Evolutionary conservation across 1,140 invertebrate genomes (phyloP), one percentile per base, ranked within the genome.

Genomic region (Luehdorfia chinensis): DNA sequence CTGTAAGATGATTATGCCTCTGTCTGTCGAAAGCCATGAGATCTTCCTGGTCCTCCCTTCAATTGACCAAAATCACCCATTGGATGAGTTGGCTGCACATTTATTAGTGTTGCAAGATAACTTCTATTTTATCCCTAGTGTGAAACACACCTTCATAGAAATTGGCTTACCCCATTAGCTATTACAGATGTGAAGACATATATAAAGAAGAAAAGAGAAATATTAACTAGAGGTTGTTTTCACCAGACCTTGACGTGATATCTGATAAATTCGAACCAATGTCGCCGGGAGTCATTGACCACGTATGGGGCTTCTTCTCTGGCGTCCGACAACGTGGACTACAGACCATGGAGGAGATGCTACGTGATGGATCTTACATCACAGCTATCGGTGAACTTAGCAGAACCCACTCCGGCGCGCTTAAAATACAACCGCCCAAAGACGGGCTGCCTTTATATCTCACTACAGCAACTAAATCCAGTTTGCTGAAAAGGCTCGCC

Each of bases 291-390:
- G 87, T 94, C 18, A 89, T 92, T 43, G 93, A 94, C 80, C 92
- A 94, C 73, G 80, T 95, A n/a, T 94, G 93, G 89, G 92, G 93
- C 6, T 94, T 94, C 79, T 92, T 94, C 65, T 91, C 90, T 39
- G 93, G 93, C 65, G 86, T 94, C 4, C 85, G 92, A 2, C 93
- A 94, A 71, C 87, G 91, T 55, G 94, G 94, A 0, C 73, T 95
- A 11, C 93, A 95, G 74, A 92, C 91, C 0, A 94, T 93, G 9
- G 94, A 95, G 76, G 91, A 94, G 84, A 92, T 95, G 88, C 79
- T 95, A 1, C 87, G 92, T 4, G 92, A 92, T 70, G 93, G 93
- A 23, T 91, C 92, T 28, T 88, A 93, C 37, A 89, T 95, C 2
- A 94, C 93, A 2, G 93, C 92, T 16, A 90, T 94, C 43, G 94